phyloP scores from a whole-genome alignment of 2,888 invertebrate species.

The Agrotis exclamationis region DNA sequence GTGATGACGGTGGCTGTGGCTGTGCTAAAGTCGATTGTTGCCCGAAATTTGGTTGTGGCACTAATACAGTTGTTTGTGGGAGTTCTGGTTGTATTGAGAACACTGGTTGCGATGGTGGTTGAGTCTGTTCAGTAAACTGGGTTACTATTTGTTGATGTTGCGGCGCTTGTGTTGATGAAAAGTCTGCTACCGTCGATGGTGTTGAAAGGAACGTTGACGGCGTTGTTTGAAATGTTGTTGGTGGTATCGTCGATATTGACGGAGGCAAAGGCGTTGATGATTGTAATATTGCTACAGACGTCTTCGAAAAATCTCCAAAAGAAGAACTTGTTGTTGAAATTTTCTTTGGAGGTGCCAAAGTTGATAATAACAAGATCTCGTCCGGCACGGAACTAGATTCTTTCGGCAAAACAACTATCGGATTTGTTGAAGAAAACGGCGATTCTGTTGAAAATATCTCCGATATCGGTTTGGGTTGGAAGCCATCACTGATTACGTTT shows the following conservation, averaged over 20 bases:
- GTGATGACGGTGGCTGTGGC: slow-evolving; percentile 27
- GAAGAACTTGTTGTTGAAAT: slow-evolving; percentile 37
- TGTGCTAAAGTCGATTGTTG: slow-evolving; percentile 21
- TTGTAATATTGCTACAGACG: slow-evolving; percentile 26
- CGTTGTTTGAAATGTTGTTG: slow-evolving; percentile 16
- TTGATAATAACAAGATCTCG: slow-evolving; percentile 59
- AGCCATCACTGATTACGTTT: slow-evolving; percentile 84
- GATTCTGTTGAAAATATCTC: slow-evolving; percentile 83
- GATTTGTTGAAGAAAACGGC: slow-evolving; percentile 77
- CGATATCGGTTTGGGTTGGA: slow-evolving; percentile 83
- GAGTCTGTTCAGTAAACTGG: slow-evolving; percentile 41
- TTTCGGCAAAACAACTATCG: slow-evolving; percentile 72
- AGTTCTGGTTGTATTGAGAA: slow-evolving; percentile 22
- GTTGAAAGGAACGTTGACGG: slow-evolving; percentile 26
- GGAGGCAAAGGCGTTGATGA: slow-evolving; percentile 52
- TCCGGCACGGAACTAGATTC: slow-evolving; percentile 51
- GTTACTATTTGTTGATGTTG: slow-evolving; percentile 45
- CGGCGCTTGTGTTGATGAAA: slow-evolving; percentile 32
- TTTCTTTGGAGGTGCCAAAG: slow-evolving; percentile 57
- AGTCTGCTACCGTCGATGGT: slow-evolving; percentile 20
- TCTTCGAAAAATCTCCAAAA: slow-evolving; percentile 38
- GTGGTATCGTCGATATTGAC: slow-evolving; percentile 29
- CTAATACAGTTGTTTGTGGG: slow-evolving; percentile 37
- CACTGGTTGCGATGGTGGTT: slow-evolving; percentile 39
- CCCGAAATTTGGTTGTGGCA: slow-evolving; percentile 5